Base-by-base conservation (phyloP, 2,113 vertebrate species). In the Crypturellus undulatus region DNA sequence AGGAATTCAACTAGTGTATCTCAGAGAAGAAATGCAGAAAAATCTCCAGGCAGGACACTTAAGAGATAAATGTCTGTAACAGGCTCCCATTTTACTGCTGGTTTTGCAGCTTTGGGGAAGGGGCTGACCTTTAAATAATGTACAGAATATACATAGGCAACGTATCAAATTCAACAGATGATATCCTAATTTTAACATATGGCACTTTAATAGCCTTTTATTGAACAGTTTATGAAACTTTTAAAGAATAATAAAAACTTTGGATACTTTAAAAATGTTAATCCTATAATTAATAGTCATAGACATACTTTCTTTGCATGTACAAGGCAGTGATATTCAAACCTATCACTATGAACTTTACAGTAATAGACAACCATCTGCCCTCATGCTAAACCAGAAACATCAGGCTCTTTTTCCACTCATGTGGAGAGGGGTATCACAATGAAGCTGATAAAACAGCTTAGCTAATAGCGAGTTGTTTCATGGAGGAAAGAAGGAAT, bases 231-330 rank as follows among this genome's bases (percentile, higher is more conserved):
- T 97, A 95, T 89, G 94, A 97, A 97, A 97, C 76, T 83, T 97
- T 90, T 90, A 96, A 45, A 47, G 94, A 97, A 95, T 88, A 94
- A 38, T 97, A 94, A 97, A 96, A 94, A 67, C 24, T 86, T 87
- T 89, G 38, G 65, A 51, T 75, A 75, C 80, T 94, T 97, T 70
- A 97, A 95, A 98, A 98, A 98, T 97, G 96, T 96, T 97, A 98
- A 97, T 98, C 62, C 59, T 89, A 90, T 91, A 98, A 98, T 98
- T 97, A 98, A 97, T 92, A 97, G 95, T 96, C 96, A 95, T 70
- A 96, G 47, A 87, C 90, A 78, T 79, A 78, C 8, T 36, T 84
- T 90, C 92, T 91, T 72, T 52, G 63, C 63, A 52, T 91, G 83
- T 71, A 79, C 54, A 84, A 97, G 89, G 63, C 85, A 89, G 47